These are phyloP conservation scores for Apodemia hepburni DNA, from an alignment of 2,888 invertebrate genomes.

Conservation along the genomic window DNA sequence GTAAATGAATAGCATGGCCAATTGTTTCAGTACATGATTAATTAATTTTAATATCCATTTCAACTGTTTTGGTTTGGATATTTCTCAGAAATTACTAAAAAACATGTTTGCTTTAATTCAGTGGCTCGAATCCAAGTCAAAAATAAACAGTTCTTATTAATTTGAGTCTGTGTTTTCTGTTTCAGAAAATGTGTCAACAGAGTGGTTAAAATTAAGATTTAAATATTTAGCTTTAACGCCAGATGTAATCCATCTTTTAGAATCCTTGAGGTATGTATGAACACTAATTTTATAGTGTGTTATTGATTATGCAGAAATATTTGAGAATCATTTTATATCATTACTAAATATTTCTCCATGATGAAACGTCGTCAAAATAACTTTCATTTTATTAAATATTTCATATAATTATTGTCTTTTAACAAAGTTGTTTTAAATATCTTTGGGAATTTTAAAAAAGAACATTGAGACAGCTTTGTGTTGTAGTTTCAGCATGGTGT, in stretches of 20 bases:
- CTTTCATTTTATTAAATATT: conserved; percentile 2
- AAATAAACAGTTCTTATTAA: conserved; percentile 13
- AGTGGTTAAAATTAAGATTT: conserved; percentile 91
- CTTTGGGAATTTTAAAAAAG: conserved; percentile 17
- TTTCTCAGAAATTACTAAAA: conserved; percentile 5
- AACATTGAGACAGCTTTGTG: conserved; percentile 28
- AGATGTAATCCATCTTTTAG: conserved; percentile 85
- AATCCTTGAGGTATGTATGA: conserved; percentile 79
- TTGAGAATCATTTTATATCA: conserved; percentile 36
- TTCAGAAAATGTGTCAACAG: conserved; percentile 85
- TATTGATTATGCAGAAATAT: conserved; percentile 69
- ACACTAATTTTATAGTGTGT: conserved; percentile 40
- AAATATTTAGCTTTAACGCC: conserved; percentile 85
- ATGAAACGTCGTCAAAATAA: conserved; percentile 36
- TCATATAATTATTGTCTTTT: neutral
- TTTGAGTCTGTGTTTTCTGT: conserved; percentile 34
- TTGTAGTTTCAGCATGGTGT: conserved; percentile 60
- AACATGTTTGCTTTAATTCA: conserved; percentile 7
- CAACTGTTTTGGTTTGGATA: neutral
- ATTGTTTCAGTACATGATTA: neutral
- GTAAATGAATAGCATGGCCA: too few relatives aligned
- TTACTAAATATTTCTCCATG: conserved; percentile 69
- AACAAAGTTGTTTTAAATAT: conserved; percentile 32
- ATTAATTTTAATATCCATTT: neutral
- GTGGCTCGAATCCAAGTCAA: conserved; percentile 13